Evolutionary conservation across 2,888 invertebrate species (phyloP).

Genomic region (Geotrupes spiniger): DNA sequence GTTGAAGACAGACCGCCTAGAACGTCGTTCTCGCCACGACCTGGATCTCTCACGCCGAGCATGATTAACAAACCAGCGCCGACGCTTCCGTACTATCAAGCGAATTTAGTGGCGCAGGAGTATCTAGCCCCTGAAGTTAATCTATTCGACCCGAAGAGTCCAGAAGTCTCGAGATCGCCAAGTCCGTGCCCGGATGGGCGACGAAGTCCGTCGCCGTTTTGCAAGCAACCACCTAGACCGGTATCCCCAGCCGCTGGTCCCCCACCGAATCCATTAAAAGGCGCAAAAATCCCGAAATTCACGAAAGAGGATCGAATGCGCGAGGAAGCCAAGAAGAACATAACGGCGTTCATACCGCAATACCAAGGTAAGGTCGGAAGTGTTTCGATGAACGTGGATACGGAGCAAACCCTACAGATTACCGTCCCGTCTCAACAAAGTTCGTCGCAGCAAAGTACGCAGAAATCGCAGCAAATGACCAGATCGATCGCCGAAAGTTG

Average conservation of each 20-base stretch:
- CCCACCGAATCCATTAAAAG: slow-evolving; percentile 62
- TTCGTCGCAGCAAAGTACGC: no score
- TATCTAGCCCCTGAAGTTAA: slow-evolving; percentile 60
- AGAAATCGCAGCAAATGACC: no score
- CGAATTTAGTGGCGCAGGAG: slow-evolving; percentile 69
- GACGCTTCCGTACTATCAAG: slow-evolving; percentile 75
- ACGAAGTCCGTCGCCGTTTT: slow-evolving; percentile 44
- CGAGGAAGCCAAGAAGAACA: slow-evolving; percentile 35
- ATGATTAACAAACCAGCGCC: slow-evolving; percentile 73
- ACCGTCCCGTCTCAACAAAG: no score
- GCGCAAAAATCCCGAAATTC: slow-evolving; percentile 2
- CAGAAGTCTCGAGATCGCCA: slow-evolving; percentile 61
- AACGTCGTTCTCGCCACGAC: slow-evolving; percentile 55
- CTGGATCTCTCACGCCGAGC: slow-evolving; percentile 67
- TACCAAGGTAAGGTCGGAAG: slow-evolving; percentile 33
- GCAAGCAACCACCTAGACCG: slow-evolving; percentile 49
- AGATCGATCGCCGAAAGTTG: no score
- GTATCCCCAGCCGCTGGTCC: slow-evolving; percentile 72
- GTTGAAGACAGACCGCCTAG: slow-evolving; percentile 52
- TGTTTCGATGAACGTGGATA: no score
- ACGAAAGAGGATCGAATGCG: slow-evolving; percentile 16
- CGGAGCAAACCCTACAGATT: no score
- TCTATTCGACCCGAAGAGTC: slow-evolving; percentile 60
- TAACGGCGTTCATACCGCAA: slow-evolving; percentile 42
- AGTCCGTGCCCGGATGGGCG: slow-evolving; percentile 55